Base-by-base conservation (phyloP, 2,797 vertebrate species). In the Xiphophorus birchmanni region DNA sequence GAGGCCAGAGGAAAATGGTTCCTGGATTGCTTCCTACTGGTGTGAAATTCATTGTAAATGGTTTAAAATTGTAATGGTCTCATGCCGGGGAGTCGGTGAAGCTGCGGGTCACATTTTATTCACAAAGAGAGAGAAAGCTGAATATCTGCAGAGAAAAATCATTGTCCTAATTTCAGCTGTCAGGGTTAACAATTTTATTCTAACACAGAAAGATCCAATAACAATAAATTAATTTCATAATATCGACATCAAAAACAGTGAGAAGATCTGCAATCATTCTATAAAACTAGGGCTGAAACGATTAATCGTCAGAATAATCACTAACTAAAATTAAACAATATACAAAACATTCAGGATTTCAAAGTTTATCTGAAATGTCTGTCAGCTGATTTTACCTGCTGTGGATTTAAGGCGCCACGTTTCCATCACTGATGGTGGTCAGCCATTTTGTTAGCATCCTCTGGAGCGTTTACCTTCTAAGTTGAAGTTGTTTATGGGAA, bases 31-130 rank as follows among this genome's bases (percentile, higher is more conserved):
- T 45, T 2, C 23, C 5, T 58, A 42, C 42, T 58, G 0, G 67
- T 45, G n/a, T 40, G 40, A 76, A 82, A 65, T 77, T 77, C 29
- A 76, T 78, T 74, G 48, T 35, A 44, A 73, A 81, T 85, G 13
- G 5, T 73, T 74, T n/a, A 50, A 35, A 81, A 26, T 26, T 50
- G n/a, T 73, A 26, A 52, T 42, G n/a, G 52, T 81, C 12, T 67
- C 40, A 67, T 71, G 35, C 4, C 23, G 13, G 65, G n/a, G 32
- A 45, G 40, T 58, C 42, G 2, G 11, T 18, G 13, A 12, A 73
- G n/a, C 48, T 74, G 65, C 50, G 17, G 15, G 42, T 54, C 42
- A 3, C 17, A 15, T 77, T 72, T 72, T 60, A 37, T 29, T 76
- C n/a, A 50, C 48, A 8, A 80, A 79, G 48, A 32, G 32, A 15